Conservation (phyloP, 37 sponge, comb jelly and placozoan genomes). For the Geodia barretti region DNA sequence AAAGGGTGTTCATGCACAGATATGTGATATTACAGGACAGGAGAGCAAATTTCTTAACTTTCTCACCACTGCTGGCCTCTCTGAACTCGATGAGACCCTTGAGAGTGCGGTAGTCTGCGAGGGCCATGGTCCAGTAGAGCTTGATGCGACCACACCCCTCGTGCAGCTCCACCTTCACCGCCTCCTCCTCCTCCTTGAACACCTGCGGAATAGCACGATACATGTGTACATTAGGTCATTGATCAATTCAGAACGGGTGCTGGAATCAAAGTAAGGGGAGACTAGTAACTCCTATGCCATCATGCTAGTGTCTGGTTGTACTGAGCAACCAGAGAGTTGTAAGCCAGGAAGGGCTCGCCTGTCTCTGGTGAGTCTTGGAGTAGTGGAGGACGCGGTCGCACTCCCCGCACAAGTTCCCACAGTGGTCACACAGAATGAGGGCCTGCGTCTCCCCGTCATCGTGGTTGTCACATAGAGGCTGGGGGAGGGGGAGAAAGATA, state of each 20-base stretch:
- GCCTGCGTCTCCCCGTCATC: conserved; percentile 95
- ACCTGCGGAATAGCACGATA: conserved; percentile 46
- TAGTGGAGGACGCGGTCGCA: conserved; percentile 96
- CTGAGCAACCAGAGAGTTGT: background rate
- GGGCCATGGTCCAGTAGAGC: conserved; percentile 97
- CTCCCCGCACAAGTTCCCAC: conserved; percentile 96
- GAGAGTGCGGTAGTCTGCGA: conserved; percentile 91
- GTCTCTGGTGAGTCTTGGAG: conserved; percentile 78
- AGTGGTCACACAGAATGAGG: conserved; percentile 87
- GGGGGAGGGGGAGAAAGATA: background rate
- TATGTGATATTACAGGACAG: too few relatives aligned
- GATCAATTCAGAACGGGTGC: background rate
- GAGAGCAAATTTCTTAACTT: too few relatives aligned
- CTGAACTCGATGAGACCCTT: conserved; percentile 96
- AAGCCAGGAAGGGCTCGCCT: conserved; percentile 30
- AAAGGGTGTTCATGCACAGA: too few relatives aligned
- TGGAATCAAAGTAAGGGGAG: background rate
- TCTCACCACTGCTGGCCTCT: conserved; percentile 77
- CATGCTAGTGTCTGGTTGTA: background rate
- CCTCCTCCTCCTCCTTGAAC: conserved; percentile 98
- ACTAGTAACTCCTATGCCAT: background rate
- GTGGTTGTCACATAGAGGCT: conserved; percentile 98
- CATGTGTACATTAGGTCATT: background rate
- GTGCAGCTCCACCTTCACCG: conserved; percentile 92
- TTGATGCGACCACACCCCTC: conserved; percentile 97